A percentile compares a stretch with the other conserved stretches of the same genome.
phyloP scores from a whole-genome alignment of 2,888 invertebrate genomes.

The Galerucella nymphaeae region DNA sequence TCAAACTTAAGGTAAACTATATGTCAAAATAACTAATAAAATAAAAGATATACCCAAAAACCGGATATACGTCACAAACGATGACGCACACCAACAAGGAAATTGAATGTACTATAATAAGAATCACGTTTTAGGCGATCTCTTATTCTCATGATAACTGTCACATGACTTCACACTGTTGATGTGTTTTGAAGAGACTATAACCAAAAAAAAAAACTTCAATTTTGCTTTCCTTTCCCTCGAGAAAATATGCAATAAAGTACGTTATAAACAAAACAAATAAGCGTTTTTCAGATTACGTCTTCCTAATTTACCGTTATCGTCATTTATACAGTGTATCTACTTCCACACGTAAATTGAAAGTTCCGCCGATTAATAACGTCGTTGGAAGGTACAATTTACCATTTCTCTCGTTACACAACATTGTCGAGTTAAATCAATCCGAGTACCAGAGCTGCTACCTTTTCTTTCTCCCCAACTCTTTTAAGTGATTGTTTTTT shows the following conservation, averaged over 20 bases:
- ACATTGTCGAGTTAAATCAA: conserved; percentile 1
- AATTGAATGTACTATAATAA: too few species aligned
- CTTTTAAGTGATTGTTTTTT: conserved; percentile 14
- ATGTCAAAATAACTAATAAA: too few species aligned
- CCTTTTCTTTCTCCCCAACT: neutral
- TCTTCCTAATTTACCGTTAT: conserved; percentile 10
- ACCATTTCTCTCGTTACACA: neutral
- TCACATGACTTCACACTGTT: too few species aligned
- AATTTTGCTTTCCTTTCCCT: too few species aligned
- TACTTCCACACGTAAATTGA: conserved; percentile 15
- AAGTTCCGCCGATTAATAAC: conserved; percentile 13
- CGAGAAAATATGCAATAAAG: neutral
- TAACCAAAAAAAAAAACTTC: too few species aligned
- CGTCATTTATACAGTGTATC: neutral
- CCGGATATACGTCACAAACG: too few species aligned
- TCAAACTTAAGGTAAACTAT: too few species aligned
- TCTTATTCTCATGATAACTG: too few species aligned
- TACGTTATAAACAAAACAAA: neutral
- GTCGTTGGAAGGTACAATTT: neutral
- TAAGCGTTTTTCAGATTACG: conserved; percentile 1
- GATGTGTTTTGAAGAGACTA: too few species aligned
- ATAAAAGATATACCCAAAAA: too few species aligned
- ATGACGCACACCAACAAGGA: too few species aligned
- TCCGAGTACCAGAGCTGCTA: neutral
- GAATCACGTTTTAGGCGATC: too few species aligned